A percentile compares a stretch with the other conserved stretches of the same genome.
Conservation (phyloP, 2,797 vertebrate genomes). For the Lateolabrax maculatus region DNA sequence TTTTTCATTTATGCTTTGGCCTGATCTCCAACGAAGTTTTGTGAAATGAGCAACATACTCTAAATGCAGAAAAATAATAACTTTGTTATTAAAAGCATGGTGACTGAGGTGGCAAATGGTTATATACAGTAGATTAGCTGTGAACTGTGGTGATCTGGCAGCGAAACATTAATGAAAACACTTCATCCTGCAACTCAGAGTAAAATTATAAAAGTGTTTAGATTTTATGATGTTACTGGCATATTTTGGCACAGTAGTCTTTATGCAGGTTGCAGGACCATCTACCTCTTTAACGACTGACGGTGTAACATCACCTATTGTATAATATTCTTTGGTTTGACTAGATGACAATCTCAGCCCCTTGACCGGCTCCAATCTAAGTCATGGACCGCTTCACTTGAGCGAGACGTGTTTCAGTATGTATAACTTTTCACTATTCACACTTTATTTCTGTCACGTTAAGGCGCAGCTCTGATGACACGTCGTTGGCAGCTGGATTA, state of each 20-base stretch:
- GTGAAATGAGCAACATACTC: background rate
- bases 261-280: background rate
- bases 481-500: background rate
- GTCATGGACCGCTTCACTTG: background rate
- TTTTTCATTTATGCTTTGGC: background rate
- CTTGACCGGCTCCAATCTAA: background rate
- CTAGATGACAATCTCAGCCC: constrained; percentile 1
- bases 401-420: background rate
- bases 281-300: background rate
- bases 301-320: background rate
- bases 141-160: too few relatives aligned
- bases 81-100: background rate
- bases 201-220: too few relatives aligned
- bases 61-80: background rate
- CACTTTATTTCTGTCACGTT: background rate
- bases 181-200: too few relatives aligned
- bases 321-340: background rate
- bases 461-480: background rate
- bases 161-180: too few relatives aligned
- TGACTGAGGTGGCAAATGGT: background rate
- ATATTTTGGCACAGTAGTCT: too few relatives aligned
- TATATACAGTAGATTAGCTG: background rate
- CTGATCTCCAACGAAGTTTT: background rate
- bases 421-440: background rate
- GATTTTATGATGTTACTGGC: too few relatives aligned